A percentile compares a stretch with the other conserved stretches of the same genome.
Conservation (phyloP, 2,797 vertebrate species). For the Emys orbicularis region DNA sequence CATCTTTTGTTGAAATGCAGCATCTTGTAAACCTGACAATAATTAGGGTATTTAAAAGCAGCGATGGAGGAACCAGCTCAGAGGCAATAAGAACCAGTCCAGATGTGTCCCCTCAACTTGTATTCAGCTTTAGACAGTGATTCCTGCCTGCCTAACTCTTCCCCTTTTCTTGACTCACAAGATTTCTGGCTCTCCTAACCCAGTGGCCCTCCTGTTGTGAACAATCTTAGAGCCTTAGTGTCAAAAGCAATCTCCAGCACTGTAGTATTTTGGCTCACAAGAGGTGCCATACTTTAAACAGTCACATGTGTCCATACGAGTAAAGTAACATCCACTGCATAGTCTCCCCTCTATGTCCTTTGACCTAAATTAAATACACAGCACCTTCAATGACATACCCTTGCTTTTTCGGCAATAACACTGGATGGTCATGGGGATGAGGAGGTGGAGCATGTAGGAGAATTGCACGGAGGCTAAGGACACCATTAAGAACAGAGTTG, state of each 20-base stretch:
- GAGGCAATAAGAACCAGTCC: background rate
- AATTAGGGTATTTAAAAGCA: background rate
- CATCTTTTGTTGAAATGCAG: background rate
- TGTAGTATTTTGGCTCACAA: fast-evolving
- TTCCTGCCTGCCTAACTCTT: background rate
- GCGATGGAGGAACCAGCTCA: background rate
- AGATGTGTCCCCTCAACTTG: background rate
- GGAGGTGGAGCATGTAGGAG: fast-evolving
- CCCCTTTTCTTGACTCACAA: background rate
- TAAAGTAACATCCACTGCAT: background rate
- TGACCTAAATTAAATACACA: background rate
- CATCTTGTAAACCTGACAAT: background rate
- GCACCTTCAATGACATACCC: background rate
- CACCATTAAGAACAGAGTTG: background rate
- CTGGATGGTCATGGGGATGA: background rate
- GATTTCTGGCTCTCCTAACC: background rate
- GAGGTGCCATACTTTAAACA: background rate
- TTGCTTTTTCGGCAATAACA: background rate
- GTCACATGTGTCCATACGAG: background rate
- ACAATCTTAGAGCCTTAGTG: background rate
- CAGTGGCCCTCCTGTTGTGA: background rate
- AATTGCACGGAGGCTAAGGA: background rate
- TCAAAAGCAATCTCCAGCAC: background rate
- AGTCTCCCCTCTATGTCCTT: background rate
- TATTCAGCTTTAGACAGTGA: background rate